Evolutionary conservation across 1,140 invertebrate species (phyloP).

Genomic region (Vollenhovia emeryi): DNA sequence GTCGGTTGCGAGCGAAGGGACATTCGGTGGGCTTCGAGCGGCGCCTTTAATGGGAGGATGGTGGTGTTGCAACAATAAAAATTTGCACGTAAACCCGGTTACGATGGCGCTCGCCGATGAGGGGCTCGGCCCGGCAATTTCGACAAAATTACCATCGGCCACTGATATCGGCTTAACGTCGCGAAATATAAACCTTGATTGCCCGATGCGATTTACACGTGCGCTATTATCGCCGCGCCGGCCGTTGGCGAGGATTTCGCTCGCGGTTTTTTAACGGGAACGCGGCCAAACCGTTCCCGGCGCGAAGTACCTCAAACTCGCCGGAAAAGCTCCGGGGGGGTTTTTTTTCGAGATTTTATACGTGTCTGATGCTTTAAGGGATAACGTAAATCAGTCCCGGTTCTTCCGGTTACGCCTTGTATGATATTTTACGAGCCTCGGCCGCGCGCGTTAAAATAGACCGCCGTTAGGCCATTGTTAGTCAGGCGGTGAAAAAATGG

Average conservation of each 20-base stretch:
- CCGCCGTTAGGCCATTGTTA: conserved; percentile 17
- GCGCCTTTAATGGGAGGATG: background rate
- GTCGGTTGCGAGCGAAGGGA: background rate
- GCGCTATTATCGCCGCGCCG: conserved; percentile 36
- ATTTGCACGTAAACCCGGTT: conserved; percentile 28
- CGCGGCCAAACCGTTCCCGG: background rate
- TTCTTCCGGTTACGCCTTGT: background rate
- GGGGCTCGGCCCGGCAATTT: background rate
- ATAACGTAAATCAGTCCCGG: conserved; percentile 4
- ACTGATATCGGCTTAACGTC: conserved; percentile 42
- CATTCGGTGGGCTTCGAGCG: background rate
- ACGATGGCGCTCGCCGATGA: background rate
- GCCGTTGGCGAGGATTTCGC: background rate
- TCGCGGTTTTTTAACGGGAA: background rate
- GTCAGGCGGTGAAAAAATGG: background rate
- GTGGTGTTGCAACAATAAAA: conserved; percentile 14
- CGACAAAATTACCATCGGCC: conserved; percentile 24
- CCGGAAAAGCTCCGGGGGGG: background rate
- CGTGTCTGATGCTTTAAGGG: background rate
- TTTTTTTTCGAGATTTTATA: conserved; percentile 16
- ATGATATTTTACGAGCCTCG: conserved; percentile 10
- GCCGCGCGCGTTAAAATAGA: conserved; percentile 9
- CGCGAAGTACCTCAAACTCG: background rate
- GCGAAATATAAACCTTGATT: conserved; percentile 65
- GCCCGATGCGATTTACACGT: conserved; percentile 57